These are phyloP conservation scores for Aradus depressus DNA, from an alignment of 2,888 invertebrate genomes.

Conservation along the genomic window DNA sequence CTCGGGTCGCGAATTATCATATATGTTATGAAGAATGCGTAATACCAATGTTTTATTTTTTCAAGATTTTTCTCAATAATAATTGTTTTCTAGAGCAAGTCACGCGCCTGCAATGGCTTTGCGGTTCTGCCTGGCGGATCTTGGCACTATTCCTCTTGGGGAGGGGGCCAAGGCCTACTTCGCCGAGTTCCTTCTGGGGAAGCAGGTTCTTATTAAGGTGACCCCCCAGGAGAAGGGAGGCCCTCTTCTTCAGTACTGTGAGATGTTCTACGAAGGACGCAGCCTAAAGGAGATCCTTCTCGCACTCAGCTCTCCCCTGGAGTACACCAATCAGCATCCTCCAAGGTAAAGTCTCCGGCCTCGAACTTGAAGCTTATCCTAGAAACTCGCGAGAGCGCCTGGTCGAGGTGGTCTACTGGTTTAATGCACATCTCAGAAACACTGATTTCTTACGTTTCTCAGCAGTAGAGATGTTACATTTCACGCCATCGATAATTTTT, in stretches of 20 bases:
- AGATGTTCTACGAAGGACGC: conserved; percentile 48
- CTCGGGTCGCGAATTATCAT: too few relatives aligned
- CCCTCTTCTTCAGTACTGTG: conserved; percentile 65
- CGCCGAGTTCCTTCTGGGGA: conserved; percentile 52
- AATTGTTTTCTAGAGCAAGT: conserved; percentile 36
- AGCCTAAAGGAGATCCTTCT: conserved; percentile 48
- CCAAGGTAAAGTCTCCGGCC: conserved; percentile 19
- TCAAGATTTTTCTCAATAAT: not conserved
- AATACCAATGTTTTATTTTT: too few relatives aligned
- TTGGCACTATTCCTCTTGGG: conserved; percentile 44
- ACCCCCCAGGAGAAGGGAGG: conserved; percentile 45
- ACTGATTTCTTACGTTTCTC: too few relatives aligned
- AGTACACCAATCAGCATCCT: conserved; percentile 20
- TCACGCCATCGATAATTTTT: too few relatives aligned
- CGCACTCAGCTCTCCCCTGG: conserved; percentile 21
- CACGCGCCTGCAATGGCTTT: conserved; percentile 63
- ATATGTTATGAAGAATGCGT: too few relatives aligned
- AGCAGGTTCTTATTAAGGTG: conserved; percentile 53
- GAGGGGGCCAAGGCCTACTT: conserved; percentile 59
- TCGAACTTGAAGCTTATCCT: too few relatives aligned
- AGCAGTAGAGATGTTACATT: too few relatives aligned
- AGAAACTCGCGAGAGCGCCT: too few relatives aligned
- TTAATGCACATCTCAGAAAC: too few relatives aligned
- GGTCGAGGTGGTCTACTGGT: too few relatives aligned
- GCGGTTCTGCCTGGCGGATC: conserved; percentile 58